Evolutionary conservation across 2,113 vertebrate genomes (phyloP), one percentile per base, ranked within the genome.

Genomic region (Xenopus laevis): DNA sequence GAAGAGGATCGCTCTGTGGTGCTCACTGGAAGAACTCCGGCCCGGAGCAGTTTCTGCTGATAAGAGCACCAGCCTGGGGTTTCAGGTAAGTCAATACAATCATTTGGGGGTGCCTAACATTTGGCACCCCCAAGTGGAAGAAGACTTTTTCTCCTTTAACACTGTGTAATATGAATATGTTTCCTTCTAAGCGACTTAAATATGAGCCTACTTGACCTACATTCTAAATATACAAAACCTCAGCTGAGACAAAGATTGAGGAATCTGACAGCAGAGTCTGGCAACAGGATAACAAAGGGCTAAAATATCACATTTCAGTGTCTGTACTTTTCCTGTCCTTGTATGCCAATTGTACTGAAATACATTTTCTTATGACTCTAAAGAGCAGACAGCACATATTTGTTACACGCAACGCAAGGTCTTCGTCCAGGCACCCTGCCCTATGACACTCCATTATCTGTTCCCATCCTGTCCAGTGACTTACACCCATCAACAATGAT

Each of bases 361-460:
- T 50, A 60, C 17, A 45, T 45, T n/a, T 20, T 33, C 21, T 16
- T 16, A 17, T 2, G 15, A 64, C 4, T 17, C 16, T 18, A 3
- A 17, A 61, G 1, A 57, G 20, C 18, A 65, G 64, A 74, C 53
- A 27, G 16, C 16, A 46, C 53, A 50, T 68, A 30, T 20, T 47
- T 50, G n/a, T 50, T 60, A n/a, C 3, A 17, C 9, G 6, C 20
- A 65, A 46, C 18, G 20, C 10, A 30, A 57, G 23, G 11, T 65
- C 52, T 72, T 53, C 58, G 53, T 44, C 23, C 64, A 40, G 17
- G 30, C 17, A 27, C 16, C 12, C 47, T 21, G 15, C 33, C 23
- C 45, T 53, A 4, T 75, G 65, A 75, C 72, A 44, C 65, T 15
- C n/a, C 16, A 17, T 40, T 75, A 68, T 75, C 72, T 62, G 23